Evolutionary conservation across 2,797 vertebrate species (phyloP).

Genomic region (Protonibea diacanthus): DNA sequence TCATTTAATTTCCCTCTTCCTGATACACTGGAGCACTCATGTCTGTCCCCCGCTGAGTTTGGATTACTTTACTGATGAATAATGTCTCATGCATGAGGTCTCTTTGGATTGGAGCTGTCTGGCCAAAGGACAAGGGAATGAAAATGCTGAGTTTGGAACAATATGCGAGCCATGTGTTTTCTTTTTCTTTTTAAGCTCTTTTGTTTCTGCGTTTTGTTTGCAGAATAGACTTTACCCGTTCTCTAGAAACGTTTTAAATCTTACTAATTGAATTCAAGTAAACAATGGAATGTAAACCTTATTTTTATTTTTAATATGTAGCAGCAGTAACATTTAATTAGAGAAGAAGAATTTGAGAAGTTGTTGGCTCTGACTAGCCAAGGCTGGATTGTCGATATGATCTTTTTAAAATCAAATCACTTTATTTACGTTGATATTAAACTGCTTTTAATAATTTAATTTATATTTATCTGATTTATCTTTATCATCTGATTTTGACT

Average conservation of each 20-base stretch:
- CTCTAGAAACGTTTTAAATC: conserved; percentile 8
- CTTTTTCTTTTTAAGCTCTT: conserved; percentile 28
- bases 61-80: conserved; percentile 66
- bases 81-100: conserved; percentile 56
- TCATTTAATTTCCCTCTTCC: conserved; percentile 64
- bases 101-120: conserved; percentile 40
- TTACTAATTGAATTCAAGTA: conserved; percentile 4
- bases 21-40: conserved; percentile 53
- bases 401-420: not conserved
- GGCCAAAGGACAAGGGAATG: conserved; percentile 47
- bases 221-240: not conserved
- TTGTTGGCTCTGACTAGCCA: not conserved
- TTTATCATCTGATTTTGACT: not conserved
- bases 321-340: not conserved
- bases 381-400: not conserved
- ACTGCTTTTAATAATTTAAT: too few relatives aligned
- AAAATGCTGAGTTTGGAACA: conserved; percentile 55
- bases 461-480: too few relatives aligned
- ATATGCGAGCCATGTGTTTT: conserved; percentile 45
- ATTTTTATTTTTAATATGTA: not conserved
- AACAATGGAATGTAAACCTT: not conserved
- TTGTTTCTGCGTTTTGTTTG: conserved; percentile 32
- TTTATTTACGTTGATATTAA: not conserved
- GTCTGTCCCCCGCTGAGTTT: conserved; percentile 66
- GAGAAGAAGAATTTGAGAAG: not conserved